Percentiles rank a stretch among this genome's conserved stretches.
These are phyloP conservation scores for Corapipo altera DNA, from an alignment of 2,113 vertebrate genomes.

Conservation along the genomic window DNA sequence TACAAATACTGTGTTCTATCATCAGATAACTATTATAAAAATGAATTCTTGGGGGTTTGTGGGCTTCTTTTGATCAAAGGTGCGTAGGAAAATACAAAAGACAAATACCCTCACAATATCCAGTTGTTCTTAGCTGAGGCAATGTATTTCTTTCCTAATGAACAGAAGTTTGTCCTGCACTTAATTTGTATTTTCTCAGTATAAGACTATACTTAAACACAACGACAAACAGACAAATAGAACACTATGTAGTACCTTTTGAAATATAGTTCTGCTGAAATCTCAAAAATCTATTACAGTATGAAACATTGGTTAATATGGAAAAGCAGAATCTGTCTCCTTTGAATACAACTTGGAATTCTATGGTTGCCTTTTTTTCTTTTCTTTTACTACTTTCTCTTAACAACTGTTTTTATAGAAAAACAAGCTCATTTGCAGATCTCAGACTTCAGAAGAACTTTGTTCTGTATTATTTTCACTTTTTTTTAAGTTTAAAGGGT, in stretches of 20 bases:
- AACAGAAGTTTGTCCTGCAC: neutral
- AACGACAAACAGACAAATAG: neutral
- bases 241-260: neutral
- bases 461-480: constrained; percentile 7
- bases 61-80: accelerated
- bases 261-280: neutral
- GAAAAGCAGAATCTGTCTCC: neutral
- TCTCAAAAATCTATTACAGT: neutral
- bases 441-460: neutral
- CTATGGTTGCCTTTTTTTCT: neutral
- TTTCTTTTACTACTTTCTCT: neutral
- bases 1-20: neutral
- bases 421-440: neutral
- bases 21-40: neutral
- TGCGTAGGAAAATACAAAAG: neutral
- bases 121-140: neutral
- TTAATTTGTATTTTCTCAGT: neutral
- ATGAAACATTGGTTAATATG: neutral
- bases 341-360: neutral
- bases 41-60: accelerated
- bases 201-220: neutral
- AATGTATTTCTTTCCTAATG: neutral
- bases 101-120: neutral
- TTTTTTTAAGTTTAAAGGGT: constrained; percentile 14
- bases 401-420: neutral